These are phyloP conservation scores for Epistrophe eligans DNA, from an alignment of 2,888 invertebrate genomes.

Conservation along the genomic window DNA sequence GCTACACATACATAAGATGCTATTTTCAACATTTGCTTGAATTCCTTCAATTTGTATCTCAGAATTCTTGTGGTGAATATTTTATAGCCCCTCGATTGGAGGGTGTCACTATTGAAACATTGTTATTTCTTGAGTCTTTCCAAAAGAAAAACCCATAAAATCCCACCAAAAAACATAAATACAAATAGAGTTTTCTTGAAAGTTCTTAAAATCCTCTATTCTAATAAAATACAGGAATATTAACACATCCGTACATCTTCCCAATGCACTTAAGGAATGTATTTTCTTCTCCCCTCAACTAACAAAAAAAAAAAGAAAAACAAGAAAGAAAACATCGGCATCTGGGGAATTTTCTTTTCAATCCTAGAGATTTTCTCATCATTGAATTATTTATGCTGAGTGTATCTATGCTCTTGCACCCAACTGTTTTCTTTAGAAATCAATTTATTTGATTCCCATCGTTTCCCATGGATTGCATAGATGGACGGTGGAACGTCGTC, in stretches of 20 bases:
- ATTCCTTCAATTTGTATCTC: slow-evolving; percentile 19
- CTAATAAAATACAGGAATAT: slow-evolving; percentile 25
- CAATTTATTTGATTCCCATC: slow-evolving; percentile 63
- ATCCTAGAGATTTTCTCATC: slow-evolving; percentile 52
- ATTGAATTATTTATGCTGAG: slow-evolving; percentile 37
- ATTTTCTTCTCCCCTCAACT: neutral
- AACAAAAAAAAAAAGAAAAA: slow-evolving; percentile 15
- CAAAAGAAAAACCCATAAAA: neutral
- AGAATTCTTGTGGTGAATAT: slow-evolving; percentile 30
- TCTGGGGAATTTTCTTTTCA: slow-evolving; percentile 50
- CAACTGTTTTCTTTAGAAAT: slow-evolving; percentile 59
- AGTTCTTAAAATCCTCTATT: slow-evolving; percentile 6
- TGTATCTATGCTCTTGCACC: slow-evolving; percentile 33
- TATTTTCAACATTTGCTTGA: slow-evolving; percentile 10
- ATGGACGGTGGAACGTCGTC: neutral
- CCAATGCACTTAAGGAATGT: slow-evolving; percentile 59
- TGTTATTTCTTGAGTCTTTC: neutral
- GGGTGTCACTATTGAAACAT: neutral
- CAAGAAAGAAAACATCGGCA: slow-evolving; percentile 23
- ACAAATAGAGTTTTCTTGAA: neutral
- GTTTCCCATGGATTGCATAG: slow-evolving; percentile 38
- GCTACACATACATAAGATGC: slow-evolving; percentile 8
- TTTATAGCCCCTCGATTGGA: slow-evolving; percentile 13
- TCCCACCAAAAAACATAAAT: neutral
- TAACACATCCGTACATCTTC: slow-evolving; percentile 26